Conservation (phyloP, 2,113 vertebrate species). For the Ctenodactylus gundi region DNA sequence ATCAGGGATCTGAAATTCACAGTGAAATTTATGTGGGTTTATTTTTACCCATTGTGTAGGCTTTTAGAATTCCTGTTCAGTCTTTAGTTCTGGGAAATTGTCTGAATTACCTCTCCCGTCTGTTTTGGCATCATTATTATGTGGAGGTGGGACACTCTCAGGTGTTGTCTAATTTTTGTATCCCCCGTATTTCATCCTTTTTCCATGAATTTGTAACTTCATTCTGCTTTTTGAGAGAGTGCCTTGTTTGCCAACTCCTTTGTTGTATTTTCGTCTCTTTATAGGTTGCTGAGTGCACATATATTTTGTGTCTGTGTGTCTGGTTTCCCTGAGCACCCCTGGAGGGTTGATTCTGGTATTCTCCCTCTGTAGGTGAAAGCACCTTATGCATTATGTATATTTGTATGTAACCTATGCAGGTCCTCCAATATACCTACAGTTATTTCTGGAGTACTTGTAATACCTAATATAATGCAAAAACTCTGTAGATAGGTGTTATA, state of each 20-base stretch:
- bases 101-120: not conserved
- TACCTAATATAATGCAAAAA: not conserved
- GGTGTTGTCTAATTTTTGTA: not conserved
- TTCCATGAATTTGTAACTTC: not conserved
- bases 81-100: slow-evolving; percentile 6
- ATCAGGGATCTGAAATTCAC: slow-evolving; percentile 1
- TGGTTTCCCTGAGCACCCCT: not conserved
- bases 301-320: not conserved
- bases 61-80: not conserved
- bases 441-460: not conserved
- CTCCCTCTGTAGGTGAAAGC: not conserved
- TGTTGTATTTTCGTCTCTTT: not conserved
- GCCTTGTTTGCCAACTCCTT: not conserved
- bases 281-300: not conserved
- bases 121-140: not conserved
- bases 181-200: not conserved
- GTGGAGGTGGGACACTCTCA: not conserved
- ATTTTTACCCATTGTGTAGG: slow-evolving; percentile 42
- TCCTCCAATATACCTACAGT: not conserved
- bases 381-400: not conserved
- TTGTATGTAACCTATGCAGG: not conserved
- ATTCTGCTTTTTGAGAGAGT: not conserved
- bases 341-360: not conserved
- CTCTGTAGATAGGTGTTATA: not conserved
- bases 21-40: not conserved